These are phyloP conservation scores for Tonatia bakeri DNA, from an alignment of 2,113 vertebrate genomes.

Conservation along the genomic window DNA sequence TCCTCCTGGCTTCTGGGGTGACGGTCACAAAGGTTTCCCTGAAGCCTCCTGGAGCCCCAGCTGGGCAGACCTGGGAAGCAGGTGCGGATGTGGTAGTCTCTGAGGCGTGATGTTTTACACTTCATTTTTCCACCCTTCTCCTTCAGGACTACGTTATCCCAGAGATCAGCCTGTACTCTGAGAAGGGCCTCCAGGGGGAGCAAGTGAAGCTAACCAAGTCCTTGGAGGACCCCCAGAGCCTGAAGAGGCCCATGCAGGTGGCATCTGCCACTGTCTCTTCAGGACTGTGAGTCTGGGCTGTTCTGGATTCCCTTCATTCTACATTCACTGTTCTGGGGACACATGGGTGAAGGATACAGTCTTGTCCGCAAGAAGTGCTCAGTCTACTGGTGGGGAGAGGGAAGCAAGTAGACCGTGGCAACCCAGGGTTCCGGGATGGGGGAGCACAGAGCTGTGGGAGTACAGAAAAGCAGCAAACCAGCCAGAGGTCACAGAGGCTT, in stretches of 20 bases:
- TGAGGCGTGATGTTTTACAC: background rate
- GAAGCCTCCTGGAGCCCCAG: background rate
- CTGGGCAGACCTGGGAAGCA: background rate
- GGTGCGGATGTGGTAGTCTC: fast-evolving
- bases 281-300: conserved; percentile 88
- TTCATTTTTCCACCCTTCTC: background rate
- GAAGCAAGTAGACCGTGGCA: background rate
- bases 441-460: background rate
- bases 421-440: background rate
- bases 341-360: background rate
- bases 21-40: background rate
- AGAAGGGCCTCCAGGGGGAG: conserved; percentile 89
- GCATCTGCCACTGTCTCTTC: conserved; percentile 91
- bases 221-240: conserved; percentile 84
- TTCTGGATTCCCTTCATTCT: background rate
- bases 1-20: background rate
- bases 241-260: conserved; percentile 84
- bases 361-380: background rate
- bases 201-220: conserved; percentile 85
- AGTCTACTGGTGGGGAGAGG: background rate
- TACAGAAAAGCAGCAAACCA: background rate
- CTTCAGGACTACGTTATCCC: conserved; percentile 90
- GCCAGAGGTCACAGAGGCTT: background rate
- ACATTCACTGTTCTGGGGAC: background rate
- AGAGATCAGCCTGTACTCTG: conserved; percentile 89